Percentiles rank a stretch among this genome's conserved stretches.
Evolutionary conservation across 2,888 invertebrate species (phyloP).

Genomic region (Cremastinae sp.): DNA sequence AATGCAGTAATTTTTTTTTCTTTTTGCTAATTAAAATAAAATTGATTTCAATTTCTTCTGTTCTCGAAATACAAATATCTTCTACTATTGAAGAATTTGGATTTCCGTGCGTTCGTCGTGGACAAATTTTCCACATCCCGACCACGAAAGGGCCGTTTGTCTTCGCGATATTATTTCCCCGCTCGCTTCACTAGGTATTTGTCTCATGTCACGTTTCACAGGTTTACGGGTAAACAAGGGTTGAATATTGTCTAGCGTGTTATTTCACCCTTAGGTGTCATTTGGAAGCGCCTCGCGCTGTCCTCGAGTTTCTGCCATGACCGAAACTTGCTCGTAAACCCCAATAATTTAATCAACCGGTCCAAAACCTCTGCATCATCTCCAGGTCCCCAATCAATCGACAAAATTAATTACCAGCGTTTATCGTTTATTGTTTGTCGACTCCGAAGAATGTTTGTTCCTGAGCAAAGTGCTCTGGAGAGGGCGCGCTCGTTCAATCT

Average conservation of each 20-base stretch:
- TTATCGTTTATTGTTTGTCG: neutral
- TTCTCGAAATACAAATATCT: neutral
- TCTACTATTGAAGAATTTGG: conserved; percentile 23
- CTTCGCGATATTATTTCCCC: conserved; percentile 42
- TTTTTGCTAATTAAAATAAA: no score
- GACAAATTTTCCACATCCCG: conserved; percentile 34
- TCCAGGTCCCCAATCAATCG: conserved; percentile 37
- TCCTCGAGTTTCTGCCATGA: neutral
- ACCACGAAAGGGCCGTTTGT: conserved; percentile 36
- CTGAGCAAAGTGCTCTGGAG: conserved; percentile 21
- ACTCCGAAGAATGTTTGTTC: conserved; percentile 28
- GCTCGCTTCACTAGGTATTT: conserved; percentile 32
- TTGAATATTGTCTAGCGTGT: conserved; percentile 42
- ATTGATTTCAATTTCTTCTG: no score
- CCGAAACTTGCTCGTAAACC: conserved; percentile 2
- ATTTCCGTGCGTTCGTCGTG: conserved; percentile 11
- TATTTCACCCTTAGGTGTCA: conserved; percentile 8
- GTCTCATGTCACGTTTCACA: conserved; percentile 45
- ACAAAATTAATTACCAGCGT: conserved; percentile 28
- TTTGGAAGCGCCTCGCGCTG: neutral
- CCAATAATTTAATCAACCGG: conserved; percentile 3
- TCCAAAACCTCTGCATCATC: conserved; percentile 18
- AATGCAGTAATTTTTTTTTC: no score
- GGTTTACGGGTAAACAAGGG: conserved; percentile 41
- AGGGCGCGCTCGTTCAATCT: conserved; percentile 40